These are phyloP conservation scores for Ephialtes manifestator DNA, from an alignment of 2,888 invertebrate genomes.

Conservation along the genomic window DNA sequence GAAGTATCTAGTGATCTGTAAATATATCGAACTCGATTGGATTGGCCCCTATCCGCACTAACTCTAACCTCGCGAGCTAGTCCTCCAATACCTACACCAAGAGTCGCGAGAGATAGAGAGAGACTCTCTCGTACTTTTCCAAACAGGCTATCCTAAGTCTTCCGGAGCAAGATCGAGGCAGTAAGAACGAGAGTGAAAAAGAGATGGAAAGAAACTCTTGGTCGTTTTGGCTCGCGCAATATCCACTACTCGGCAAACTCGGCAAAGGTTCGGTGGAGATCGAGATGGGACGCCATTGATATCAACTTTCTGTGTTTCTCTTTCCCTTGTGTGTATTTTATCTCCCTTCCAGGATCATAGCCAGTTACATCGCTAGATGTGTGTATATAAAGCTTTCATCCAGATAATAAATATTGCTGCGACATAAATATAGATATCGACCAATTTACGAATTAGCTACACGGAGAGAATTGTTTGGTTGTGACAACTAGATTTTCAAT, in stretches of 20 bases:
- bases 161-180: neutral
- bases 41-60: conserved; percentile 78
- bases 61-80: conserved; percentile 74
- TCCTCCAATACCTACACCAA: conserved; percentile 54
- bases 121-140: conserved; percentile 75
- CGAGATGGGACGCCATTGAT: conserved; percentile 37
- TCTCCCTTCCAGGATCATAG: conserved; percentile 65
- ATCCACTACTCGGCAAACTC: conserved; percentile 72
- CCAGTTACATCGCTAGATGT: conserved; percentile 40
- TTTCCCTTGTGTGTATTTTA: conserved; percentile 69
- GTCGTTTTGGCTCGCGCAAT: conserved; percentile 67
- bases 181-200: conserved; percentile 42
- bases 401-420: conserved; percentile 51
- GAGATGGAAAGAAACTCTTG: conserved; percentile 72
- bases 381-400: conserved; percentile 57
- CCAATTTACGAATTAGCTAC: conserved; percentile 47
- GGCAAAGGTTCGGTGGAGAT: conserved; percentile 27
- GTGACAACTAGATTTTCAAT: too few species aligned
- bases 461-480: too few species aligned
- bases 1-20: conserved; percentile 80
- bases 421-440: conserved; percentile 30
- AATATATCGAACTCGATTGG: conserved; percentile 80
- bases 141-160: conserved; percentile 70
- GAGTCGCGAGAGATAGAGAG: conserved; percentile 40
- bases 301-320: conserved; percentile 53